phyloP scores from a whole-genome alignment of 2,888 invertebrate species.

The Sinelater perroti region DNA sequence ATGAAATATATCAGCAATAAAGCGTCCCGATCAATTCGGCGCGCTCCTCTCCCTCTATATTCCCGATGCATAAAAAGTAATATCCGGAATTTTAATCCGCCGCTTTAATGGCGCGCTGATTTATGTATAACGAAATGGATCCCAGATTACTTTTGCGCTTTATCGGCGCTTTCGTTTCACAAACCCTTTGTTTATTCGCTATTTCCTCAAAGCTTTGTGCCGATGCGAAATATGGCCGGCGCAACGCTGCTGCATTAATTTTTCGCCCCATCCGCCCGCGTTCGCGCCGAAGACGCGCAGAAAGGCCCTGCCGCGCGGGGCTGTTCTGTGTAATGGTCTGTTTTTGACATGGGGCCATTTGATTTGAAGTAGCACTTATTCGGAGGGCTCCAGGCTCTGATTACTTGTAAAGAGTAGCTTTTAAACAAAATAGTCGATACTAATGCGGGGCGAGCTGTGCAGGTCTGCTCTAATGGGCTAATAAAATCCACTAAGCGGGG shows the following conservation, averaged over 20 bases:
- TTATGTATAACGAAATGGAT: slow-evolving; percentile 33
- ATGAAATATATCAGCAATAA: slow-evolving; percentile 39
- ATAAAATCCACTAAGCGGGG: slow-evolving; percentile 36
- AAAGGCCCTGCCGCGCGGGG: too few relatives aligned
- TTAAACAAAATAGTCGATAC: slow-evolving; percentile 38
- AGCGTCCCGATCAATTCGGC: slow-evolving; percentile 31
- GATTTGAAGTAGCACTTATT: slow-evolving; percentile 35
- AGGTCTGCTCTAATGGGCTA: slow-evolving; percentile 35
- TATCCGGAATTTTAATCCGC: slow-evolving; percentile 36
- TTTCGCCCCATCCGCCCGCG: neutral
- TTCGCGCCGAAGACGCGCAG: neutral
- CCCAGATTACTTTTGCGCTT: slow-evolving; percentile 30
- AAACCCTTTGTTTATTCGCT: slow-evolving; percentile 1
- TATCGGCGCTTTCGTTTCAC: slow-evolving; percentile 11
- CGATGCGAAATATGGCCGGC: too few relatives aligned
- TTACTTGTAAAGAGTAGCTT: slow-evolving; percentile 35
- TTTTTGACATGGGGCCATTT: slow-evolving; percentile 25
- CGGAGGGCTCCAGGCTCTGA: slow-evolving; percentile 26
- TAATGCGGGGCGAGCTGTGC: slow-evolving; percentile 29
- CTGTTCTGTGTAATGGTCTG: slow-evolving; percentile 7
- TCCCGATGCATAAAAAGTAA: slow-evolving; percentile 31
- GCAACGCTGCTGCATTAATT: neutral
- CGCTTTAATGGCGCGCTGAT: slow-evolving; percentile 30
- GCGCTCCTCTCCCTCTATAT: slow-evolving; percentile 14
- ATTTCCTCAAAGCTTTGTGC: neutral